Evolutionary conservation across 2,797 vertebrate genomes (phyloP), one percentile per base, ranked within the genome.

Genomic region (Scolopax bukidnonensis): DNA sequence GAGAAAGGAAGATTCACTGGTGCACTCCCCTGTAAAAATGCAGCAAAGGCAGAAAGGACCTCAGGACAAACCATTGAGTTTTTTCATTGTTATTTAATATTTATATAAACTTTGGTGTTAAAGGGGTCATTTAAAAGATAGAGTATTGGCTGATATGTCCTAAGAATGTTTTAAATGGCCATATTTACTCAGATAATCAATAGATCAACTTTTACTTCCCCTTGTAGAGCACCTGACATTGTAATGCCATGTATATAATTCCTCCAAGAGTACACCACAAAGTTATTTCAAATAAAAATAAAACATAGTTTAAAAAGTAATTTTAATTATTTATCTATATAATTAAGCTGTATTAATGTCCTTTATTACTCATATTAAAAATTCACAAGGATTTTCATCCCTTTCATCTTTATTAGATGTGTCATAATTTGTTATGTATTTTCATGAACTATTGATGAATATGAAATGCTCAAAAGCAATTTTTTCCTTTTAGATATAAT

Each of bases 401-500:
- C 73, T 96, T 96, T 96, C 61, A 88, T 96, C 92, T 90, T 96
- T 96, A 90, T 95, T 96, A 91, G 94, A 92, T 90, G 56, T 90
- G 93, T 93, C 45, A 95, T 79, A 96, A 86, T 47, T 92, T 79
- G 77, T 89, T 95, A 89, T 5, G 32, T 53, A 71, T 91, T 95
- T 97, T 95, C 89, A 95, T 93, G 90, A 96, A 94, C 69, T 94
- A 95, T 77, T 96, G 92, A 93, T 91, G 67, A 95, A 87, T 76
- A 78, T 76, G 84, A 93, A 95, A 59, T 56, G 81, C 92, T 96
- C 64, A 86, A 38, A 92, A 94, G 28, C 48, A 85, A 40, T 93
- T 95, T 93, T 92, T 77, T 57, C 47, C 74, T 94, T 83, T 95
- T 93, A 96, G 61, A 93, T 95, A 68, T 84, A 94, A 87, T 82